phyloP scores from a whole-genome alignment of 2,888 invertebrate species.

The Limnephilus lunatus region DNA sequence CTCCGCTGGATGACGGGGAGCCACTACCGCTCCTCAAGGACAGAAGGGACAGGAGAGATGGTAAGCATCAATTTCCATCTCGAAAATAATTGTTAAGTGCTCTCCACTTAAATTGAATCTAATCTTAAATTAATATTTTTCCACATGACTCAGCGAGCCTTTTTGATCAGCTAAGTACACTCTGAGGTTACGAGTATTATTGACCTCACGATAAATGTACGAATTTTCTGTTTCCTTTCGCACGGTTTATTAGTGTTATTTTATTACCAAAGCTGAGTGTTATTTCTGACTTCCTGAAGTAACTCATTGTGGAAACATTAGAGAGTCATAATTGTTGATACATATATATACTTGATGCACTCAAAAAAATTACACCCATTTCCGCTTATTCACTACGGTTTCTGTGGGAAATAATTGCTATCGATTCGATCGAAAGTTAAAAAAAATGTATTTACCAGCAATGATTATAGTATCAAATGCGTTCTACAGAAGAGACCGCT shows the following conservation, averaged over 20 bases:
- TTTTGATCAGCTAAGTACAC: not conserved
- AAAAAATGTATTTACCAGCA: not conserved
- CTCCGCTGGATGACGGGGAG: constrained; percentile 76
- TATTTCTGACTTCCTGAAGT: not conserved
- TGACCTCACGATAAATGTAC: not conserved
- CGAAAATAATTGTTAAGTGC: not conserved
- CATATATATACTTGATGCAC: not conserved
- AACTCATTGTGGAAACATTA: not conserved
- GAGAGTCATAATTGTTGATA: not conserved
- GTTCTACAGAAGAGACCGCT: constrained; percentile 45
- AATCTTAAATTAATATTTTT: not conserved
- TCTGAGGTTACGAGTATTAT: not conserved
- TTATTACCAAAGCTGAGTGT: too few relatives aligned
- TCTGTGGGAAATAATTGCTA: not conserved
- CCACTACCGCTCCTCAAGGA: constrained; percentile 79
- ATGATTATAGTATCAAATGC: not conserved
- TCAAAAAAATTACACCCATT: not conserved
- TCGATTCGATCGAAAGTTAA: not conserved
- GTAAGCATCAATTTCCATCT: constrained; percentile 68
- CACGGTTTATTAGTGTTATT: not conserved
- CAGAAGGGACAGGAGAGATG: constrained; percentile 72
- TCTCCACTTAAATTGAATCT: not conserved
- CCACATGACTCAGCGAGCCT: not conserved
- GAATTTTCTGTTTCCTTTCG: not conserved
- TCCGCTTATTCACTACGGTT: not conserved